These are phyloP conservation scores for Staurois parvus DNA, from an alignment of 2,797 vertebrate species.

Conservation along the genomic window DNA sequence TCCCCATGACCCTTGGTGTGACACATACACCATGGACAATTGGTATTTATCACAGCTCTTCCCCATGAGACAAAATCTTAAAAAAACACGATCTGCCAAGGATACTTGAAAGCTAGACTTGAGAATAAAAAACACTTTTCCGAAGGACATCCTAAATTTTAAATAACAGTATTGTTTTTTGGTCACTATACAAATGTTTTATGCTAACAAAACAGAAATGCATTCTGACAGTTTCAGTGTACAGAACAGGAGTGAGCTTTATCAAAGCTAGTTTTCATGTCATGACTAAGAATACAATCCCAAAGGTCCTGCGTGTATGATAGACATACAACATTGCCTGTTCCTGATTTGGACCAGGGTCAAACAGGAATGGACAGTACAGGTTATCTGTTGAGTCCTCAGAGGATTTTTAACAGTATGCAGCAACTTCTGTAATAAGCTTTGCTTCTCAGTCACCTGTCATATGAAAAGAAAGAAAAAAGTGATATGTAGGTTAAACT, in stretches of 20 bases:
- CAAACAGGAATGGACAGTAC: not conserved
- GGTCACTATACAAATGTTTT: not conserved
- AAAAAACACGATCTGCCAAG: too few relatives aligned
- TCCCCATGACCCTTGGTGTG: too few relatives aligned
- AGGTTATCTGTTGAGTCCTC: conserved; percentile 16
- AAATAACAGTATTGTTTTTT: not conserved
- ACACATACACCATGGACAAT: too few relatives aligned
- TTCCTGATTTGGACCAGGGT: conserved; percentile 7
- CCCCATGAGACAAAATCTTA: too few relatives aligned
- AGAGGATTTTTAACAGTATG: not conserved
- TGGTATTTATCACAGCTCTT: too few relatives aligned
- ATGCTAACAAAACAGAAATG: not conserved
- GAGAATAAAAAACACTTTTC: not conserved
- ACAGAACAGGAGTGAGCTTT: not conserved
- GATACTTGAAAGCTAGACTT: too few relatives aligned
- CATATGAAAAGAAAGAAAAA: not conserved
- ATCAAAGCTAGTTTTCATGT: not conserved
- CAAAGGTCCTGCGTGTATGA: not conserved
- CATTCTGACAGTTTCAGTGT: not conserved
- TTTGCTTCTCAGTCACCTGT: not conserved
- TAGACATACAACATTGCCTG: not conserved
- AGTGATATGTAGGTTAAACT: not conserved
- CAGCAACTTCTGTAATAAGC: not conserved
- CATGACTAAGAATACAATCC: not conserved
- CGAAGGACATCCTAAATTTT: not conserved